Percentiles rank a stretch among this genome's conserved stretches.
Conservation (phyloP, 2,888 invertebrate genomes). For the Rhorus exstirpatorius region DNA sequence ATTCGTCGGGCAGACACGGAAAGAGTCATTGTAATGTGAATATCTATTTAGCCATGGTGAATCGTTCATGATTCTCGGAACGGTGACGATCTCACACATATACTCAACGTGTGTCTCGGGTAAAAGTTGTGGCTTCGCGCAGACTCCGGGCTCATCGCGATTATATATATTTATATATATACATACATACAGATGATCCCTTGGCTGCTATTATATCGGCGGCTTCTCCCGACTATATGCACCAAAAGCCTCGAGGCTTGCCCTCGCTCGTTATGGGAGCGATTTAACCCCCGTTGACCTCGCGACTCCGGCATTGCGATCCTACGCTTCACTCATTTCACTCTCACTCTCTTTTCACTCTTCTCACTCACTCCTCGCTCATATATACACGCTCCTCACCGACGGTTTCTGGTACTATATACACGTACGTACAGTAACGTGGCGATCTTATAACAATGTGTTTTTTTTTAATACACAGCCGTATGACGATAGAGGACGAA, state of each 20-base stretch:
- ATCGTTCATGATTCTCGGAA: slow-evolving; percentile 58
- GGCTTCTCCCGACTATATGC: slow-evolving; percentile 29
- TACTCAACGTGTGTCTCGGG: not conserved
- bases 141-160: slow-evolving; percentile 10
- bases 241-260: slow-evolving; percentile 61
- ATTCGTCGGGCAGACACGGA: not conserved
- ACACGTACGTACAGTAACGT: slow-evolving; percentile 46
- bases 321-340: slow-evolving; percentile 61
- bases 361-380: slow-evolving; percentile 31
- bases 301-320: slow-evolving; percentile 68
- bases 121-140: not conserved
- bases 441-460: slow-evolving; percentile 24
- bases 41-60: slow-evolving; percentile 31
- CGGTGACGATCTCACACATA: slow-evolving; percentile 29
- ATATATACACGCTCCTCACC: slow-evolving; percentile 3
- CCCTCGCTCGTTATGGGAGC: slow-evolving; percentile 77
- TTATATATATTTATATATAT: slow-evolving; percentile 17
- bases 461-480: not conserved
- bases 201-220: slow-evolving; percentile 11
- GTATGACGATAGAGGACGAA: not conserved
- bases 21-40: slow-evolving; percentile 19
- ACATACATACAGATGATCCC: slow-evolving; percentile 9
- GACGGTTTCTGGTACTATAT: slow-evolving; percentile 19
- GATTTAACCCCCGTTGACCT: slow-evolving; percentile 84
- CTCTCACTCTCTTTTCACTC: slow-evolving; percentile 47